Evolutionary conservation across 2,113 vertebrate species (phyloP), one percentile per base, ranked within the genome.

Genomic region (Boleophthalmus pectinirostris): DNA sequence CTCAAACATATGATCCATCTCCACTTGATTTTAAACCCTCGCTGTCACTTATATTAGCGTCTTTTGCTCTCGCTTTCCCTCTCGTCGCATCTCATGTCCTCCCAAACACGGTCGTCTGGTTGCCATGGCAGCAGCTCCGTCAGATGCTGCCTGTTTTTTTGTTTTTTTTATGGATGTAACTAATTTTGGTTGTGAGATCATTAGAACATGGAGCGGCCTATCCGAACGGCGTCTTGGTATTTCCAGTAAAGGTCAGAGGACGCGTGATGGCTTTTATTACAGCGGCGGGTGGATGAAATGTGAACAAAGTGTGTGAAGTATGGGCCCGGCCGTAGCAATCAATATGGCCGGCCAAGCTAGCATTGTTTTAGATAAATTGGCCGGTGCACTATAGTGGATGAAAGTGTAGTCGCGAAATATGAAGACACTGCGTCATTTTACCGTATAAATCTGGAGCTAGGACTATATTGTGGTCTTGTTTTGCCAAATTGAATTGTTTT

Each of bases 161-260:
- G n/a, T n/a, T n/a, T n/a, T n/a, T n/a, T 87, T 76, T 70, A 75
- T 77, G 71, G 56, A 77, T 69, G 68, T 70, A 79, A 74, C 76
- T 75, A 75, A 81, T 81, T 82, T 82, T 54, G 67, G 24, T 72
- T 85, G 64, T 25, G 33, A 73, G 68, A 86, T 89, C 81, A 88
- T 86, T 86, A 85, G 72, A 69, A 83, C 81, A 78, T 21, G 75
- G 76, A 86, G 18, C 63, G 63, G 68, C 78, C 43, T 73, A 74
- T 74, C 57, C 65, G 10, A 63, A 81, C 58, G 51, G 74, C 58
- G 72, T 86, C 58, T 69, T 85, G 83, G 81, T 88, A 90, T 91
- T 89, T 87, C 63, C 79, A 51, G 73, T 24, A 84, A 90, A 91
- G 87, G 88, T 89, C 81, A 89, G 69, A 38, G 66, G 72, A 81